phyloP scores from a whole-genome alignment of 1,140 invertebrate genomes.

The Helicoverpa armigera region DNA sequence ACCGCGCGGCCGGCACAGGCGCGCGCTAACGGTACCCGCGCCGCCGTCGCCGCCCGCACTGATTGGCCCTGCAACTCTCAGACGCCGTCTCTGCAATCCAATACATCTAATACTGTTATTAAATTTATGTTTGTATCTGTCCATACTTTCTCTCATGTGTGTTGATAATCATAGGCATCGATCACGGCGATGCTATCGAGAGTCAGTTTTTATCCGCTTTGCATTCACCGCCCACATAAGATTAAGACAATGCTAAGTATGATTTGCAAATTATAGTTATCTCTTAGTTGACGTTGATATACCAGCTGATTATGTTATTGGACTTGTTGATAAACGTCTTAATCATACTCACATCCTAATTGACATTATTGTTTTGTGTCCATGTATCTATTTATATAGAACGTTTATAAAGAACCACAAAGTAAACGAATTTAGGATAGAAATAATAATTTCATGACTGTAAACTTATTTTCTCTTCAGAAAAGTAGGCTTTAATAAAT shows the following conservation, averaged over 20 bases:
- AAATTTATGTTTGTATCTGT: slow-evolving; percentile 77
- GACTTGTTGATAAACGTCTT: background rate
- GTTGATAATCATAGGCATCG: slow-evolving; percentile 73
- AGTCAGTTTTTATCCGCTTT: slow-evolving; percentile 65
- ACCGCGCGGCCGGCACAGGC: slow-evolving; percentile 61
- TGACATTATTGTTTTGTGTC: no score
- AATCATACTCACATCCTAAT: background rate
- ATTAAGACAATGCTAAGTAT: slow-evolving; percentile 6
- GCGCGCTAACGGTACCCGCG: slow-evolving; percentile 74
- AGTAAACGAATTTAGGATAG: background rate
- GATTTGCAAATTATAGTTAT: slow-evolving; percentile 31
- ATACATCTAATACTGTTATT: slow-evolving; percentile 84
- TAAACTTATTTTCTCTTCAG: slow-evolving; percentile 25
- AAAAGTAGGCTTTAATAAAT: slow-evolving; percentile 48
- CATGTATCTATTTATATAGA: no score
- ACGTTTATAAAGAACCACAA: background rate
- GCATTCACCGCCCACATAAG: slow-evolving; percentile 64
- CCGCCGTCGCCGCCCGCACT: slow-evolving; percentile 63
- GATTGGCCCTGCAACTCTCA: slow-evolving; percentile 74
- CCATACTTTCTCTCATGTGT: slow-evolving; percentile 78
- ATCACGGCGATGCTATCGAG: slow-evolving; percentile 68
- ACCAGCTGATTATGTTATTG: background rate
- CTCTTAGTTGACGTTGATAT: background rate
- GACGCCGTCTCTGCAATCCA: slow-evolving; percentile 75
- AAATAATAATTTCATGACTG: slow-evolving; percentile 14